Evolutionary conservation across 2,888 invertebrate genomes (phyloP), one percentile per base, ranked within the genome.

Genomic region (Euzetes globulus): DNA sequence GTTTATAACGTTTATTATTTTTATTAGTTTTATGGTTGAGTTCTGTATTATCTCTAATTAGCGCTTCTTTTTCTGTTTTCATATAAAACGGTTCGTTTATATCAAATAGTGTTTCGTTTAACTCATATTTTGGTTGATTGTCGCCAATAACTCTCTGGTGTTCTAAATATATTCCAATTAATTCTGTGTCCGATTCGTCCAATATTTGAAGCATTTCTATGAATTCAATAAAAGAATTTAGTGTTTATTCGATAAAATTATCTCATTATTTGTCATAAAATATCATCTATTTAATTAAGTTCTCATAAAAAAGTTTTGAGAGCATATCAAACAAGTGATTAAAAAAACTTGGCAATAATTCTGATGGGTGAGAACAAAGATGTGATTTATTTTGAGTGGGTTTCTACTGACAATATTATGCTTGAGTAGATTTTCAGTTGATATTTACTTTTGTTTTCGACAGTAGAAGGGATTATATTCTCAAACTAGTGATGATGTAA

Each of bases 1-100:
- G 9, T 71, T 71, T 71, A 25, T 41, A 22, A 27, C 52, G 71
- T n/a, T 71, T 71, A 29, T 4, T 41, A 1, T 13, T 41, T 41
- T 41, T 15, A 50, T 47, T 52, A n/a, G 22, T 11, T 60, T 60
- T 60, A 27, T 13, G 29, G 4, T 60, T 60, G 17, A 17, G 9
- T n/a, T 60, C 60, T 27, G 33, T 60, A n/a, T 33, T 19, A 71
- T 55, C 33, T 50, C 50, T 55, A 71, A 33, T 29, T 15, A 75
- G 22, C 29, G 72, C 58, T 27, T 75, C 72, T 17, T 72, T 60
- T 75, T 75, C 75, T 27, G 73, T 68, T 71, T 73, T n/a, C 75
- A 75, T 75, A 47, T 65, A 71, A 73, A 74, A 75, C 27, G 75
- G 75, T 60, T 68, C 60, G 45, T 75, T 73, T n/a, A 75, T 75